phyloP scores from a whole-genome alignment of 2,113 vertebrate species.

The Opisthocomus hoazin region DNA sequence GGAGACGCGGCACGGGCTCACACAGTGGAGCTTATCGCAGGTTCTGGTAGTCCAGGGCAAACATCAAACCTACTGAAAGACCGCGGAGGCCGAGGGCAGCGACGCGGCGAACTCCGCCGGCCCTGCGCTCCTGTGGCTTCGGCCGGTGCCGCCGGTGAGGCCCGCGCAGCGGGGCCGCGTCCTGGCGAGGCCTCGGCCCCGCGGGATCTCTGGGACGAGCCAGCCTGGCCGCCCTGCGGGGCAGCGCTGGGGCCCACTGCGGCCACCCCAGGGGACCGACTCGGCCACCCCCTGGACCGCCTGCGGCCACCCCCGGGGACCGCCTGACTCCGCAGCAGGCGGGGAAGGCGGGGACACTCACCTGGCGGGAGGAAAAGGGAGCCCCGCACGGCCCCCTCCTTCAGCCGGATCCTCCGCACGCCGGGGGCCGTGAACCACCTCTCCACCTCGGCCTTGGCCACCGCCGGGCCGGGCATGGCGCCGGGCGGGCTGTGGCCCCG shows the following conservation, averaged over 20 bases:
- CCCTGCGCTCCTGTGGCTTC: background rate
- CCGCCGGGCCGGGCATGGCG: constrained; percentile 1
- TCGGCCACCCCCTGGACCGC: too few species aligned
- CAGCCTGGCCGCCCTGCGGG: background rate
- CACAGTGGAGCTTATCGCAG: fast-evolving
- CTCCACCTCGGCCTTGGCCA: constrained; percentile 44
- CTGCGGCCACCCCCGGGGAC: too few species aligned
- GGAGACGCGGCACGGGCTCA: background rate
- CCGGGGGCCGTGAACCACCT: constrained; percentile 46
- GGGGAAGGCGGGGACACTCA: constrained; percentile 16
- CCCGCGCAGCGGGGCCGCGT: background rate
- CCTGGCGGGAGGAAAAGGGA: constrained; percentile 64
- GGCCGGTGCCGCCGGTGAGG: background rate
- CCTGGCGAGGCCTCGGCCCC: background rate
- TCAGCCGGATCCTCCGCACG: constrained; percentile 53
- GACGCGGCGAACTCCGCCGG: fast-evolving
- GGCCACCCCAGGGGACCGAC: too few species aligned
- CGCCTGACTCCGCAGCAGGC: too few species aligned
- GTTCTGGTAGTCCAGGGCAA: background rate
- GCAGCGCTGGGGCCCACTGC: too few species aligned
- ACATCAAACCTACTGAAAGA: background rate
- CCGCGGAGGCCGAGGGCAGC: fast-evolving
- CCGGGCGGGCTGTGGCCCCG: background rate
- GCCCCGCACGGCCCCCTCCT: constrained; percentile 47
- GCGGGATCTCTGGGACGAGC: too few species aligned